Percentiles rank a stretch among this genome's conserved stretches.
Conservation (phyloP, 2,888 invertebrate species). For the Tanytarsus gracilentus region DNA sequence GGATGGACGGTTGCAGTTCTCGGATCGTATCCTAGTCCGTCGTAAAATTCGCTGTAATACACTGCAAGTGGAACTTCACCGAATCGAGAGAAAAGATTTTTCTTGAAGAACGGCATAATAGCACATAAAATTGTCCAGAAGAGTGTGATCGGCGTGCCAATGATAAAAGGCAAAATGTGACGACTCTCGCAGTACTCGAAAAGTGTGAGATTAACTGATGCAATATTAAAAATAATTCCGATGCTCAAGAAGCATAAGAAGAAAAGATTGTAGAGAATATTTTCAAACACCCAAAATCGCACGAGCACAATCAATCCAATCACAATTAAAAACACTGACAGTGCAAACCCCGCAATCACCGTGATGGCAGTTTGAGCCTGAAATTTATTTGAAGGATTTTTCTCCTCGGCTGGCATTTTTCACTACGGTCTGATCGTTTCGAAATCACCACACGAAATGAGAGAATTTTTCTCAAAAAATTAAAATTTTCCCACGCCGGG, state of each 20-base stretch:
- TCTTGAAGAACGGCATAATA: not conserved
- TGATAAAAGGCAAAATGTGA: not conserved
- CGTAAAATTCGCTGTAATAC: conserved; percentile 9
- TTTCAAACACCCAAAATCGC: conserved; percentile 16
- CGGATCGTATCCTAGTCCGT: conserved; percentile 10
- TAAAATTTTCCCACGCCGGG: too few relatives aligned
- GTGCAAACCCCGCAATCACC: not conserved
- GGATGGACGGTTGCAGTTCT: conserved; percentile 6
- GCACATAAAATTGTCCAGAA: conserved; percentile 9
- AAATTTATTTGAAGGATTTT: not conserved
- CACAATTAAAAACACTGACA: conserved; percentile 9
- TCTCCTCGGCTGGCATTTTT: not conserved
- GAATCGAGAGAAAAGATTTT: conserved; percentile 11
- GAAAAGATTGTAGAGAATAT: conserved; percentile 6
- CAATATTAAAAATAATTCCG: conserved; percentile 16
- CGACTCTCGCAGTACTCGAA: not conserved
- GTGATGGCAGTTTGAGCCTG: not conserved
- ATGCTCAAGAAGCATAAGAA: not conserved
- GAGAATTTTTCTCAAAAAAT: not conserved
- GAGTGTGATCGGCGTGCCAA: not conserved
- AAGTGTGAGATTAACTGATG: conserved; percentile 12
- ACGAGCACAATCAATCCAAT: not conserved
- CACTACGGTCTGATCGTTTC: not conserved
- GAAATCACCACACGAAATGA: not conserved
- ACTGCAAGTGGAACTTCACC: not conserved